Conservation (phyloP, 2,113 vertebrate genomes). For the Myrmophylax atrothorax region DNA sequence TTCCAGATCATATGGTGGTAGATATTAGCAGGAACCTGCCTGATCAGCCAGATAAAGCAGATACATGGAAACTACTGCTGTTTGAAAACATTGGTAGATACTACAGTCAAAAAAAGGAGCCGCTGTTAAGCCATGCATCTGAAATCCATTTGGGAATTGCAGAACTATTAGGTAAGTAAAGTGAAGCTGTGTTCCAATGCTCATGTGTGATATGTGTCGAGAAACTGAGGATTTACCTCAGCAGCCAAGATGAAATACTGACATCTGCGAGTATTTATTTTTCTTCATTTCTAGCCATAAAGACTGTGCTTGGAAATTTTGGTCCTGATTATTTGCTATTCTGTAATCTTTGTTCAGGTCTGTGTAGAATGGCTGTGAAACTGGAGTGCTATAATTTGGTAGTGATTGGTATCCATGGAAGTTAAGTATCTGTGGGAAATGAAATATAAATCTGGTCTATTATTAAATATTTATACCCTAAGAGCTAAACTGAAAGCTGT, state of each 20-base stretch:
- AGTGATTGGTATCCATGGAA: neutral
- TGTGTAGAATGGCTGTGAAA: neutral
- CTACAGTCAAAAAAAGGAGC: slow-evolving; percentile 83
- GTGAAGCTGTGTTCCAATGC: neutral
- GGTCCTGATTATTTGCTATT: neutral
- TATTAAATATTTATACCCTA: neutral
- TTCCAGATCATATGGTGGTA: slow-evolving; percentile 91
- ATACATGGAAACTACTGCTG: slow-evolving; percentile 84
- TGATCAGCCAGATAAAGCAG: slow-evolving; percentile 76
- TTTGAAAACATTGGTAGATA: slow-evolving; percentile 86
- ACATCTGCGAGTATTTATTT: neutral
- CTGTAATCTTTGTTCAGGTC: neutral
- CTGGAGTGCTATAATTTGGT: neutral
- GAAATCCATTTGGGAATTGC: slow-evolving; percentile 93
- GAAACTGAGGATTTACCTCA: neutral
- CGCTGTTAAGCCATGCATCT: slow-evolving; percentile 87
- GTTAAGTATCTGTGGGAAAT: neutral
- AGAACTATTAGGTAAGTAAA: slow-evolving; percentile 88
- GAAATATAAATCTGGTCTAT: neutral
- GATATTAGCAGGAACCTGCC: slow-evolving; percentile 91
- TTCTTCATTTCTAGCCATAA: neutral
- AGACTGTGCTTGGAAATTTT: neutral
- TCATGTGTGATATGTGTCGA: neutral
- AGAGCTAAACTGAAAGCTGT: neutral
- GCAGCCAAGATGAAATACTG: neutral